phyloP scores from a whole-genome alignment of 1,140 invertebrate genomes.

The Orchestia grillus region DNA sequence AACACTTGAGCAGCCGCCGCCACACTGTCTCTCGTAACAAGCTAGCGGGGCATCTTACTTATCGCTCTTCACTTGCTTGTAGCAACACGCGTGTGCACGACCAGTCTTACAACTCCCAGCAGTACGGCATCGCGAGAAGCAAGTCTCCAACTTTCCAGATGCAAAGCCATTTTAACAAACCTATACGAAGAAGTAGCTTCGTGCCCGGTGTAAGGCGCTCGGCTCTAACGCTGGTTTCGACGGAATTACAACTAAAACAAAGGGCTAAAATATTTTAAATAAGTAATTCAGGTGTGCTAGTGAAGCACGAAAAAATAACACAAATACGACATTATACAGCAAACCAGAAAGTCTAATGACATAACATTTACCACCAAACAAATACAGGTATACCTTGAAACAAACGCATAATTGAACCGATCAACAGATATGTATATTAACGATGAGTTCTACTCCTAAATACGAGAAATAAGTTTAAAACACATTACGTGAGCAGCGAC shows the following conservation, averaged over 20 bases:
- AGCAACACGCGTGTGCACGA: background rate
- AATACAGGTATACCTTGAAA: background rate
- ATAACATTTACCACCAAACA: background rate
- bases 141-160: background rate
- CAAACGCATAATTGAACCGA: too few relatives aligned
- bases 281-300: background rate
- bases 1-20: slow-evolving; percentile 39
- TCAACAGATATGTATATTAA: too few relatives aligned
- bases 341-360: background rate
- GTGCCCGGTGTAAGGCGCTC: background rate
- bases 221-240: background rate
- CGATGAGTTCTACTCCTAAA: too few relatives aligned
- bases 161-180: background rate
- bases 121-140: background rate
- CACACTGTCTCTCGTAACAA: slow-evolving; percentile 23
- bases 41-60: background rate
- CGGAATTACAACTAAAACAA: background rate
- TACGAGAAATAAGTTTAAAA: too few relatives aligned
- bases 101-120: background rate
- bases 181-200: background rate
- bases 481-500: too few relatives aligned
- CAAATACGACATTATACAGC: background rate
- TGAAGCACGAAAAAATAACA: background rate
- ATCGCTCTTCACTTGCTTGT: background rate
- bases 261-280: background rate